Evolutionary conservation across 2,113 vertebrate genomes (phyloP), one percentile per base, ranked within the genome.

Genomic region (Rousettus leschenaultii): DNA sequence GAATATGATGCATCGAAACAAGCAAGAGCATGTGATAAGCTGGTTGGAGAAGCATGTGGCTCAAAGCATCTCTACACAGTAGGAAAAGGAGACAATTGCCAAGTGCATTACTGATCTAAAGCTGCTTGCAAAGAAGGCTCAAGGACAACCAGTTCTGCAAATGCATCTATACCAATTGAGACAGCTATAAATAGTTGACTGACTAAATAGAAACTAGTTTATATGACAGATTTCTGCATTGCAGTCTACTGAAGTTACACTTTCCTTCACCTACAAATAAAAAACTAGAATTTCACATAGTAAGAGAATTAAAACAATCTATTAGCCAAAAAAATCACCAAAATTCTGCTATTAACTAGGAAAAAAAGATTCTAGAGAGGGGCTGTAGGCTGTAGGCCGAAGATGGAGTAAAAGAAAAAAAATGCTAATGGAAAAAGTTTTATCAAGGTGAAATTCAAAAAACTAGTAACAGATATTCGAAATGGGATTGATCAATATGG

Each of bases 51-150:
- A 63, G 59, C 26, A 61, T 24, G 22, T 28, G 26, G 59, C 51
- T 51, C 51, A 51, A 51, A 51, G 51, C 14, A 51, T 51, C 15
- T 51, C 15, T 61, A 28, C 59, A 28, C 26, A 61, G 59, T 97
- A 99, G 99, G 99, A 99, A 94, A 99, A 99, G 87, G 99, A 99
- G 55, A 99, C 99, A 89, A 99, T 99, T 70, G 98, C 99, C 53
- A 99, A 99, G 97, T 99, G 99, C 98, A 99, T 99, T 95, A 30
- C 98, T 82, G 99, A 99, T 97, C 98, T 99, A 96, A 99, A 99
- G 96, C 95, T 97, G 0, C 97, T 99, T 65, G 99, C 99, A 19
- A 99, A 99, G 98, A 95, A 94, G 1, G 98, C 98, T 15, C 99
- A 98, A 22, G 98, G 98, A 35, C 95, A 13, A 98, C 75, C 93